Conservation (phyloP, 2,888 invertebrate species). For the Spilarctia lutea region DNA sequence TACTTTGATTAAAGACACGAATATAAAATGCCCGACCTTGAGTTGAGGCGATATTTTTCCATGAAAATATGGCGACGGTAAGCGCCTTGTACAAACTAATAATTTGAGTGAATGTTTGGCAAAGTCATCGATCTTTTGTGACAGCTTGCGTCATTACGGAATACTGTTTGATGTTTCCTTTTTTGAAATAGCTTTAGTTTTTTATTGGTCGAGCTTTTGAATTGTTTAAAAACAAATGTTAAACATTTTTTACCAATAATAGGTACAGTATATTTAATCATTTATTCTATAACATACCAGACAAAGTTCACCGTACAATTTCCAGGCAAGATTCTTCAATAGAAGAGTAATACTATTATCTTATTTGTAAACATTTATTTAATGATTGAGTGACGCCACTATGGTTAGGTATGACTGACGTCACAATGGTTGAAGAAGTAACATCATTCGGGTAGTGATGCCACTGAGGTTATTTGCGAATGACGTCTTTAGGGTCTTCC, state of each 20-base stretch:
- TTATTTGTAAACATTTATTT: neutral
- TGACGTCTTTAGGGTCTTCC: too few species aligned
- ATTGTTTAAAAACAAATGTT: too few species aligned
- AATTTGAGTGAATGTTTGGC: constrained; percentile 50
- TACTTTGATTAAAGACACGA: constrained; percentile 13
- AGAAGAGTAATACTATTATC: neutral
- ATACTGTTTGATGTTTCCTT: constrained; percentile 31
- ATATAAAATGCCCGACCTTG: constrained; percentile 30
- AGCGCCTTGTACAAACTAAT: constrained; percentile 48
- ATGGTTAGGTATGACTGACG: neutral
- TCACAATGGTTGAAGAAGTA: neutral
- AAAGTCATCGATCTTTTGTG: constrained; percentile 48
- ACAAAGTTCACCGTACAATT: neutral
- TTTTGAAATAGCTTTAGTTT: constrained; percentile 21
- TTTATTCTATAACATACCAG: neutral
- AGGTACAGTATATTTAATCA: neutral
- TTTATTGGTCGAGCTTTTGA: neutral
- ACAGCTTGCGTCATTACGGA: constrained; percentile 47
- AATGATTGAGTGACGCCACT: neutral
- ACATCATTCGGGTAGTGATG: too few species aligned
- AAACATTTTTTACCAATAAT: too few species aligned
- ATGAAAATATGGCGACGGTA: constrained; percentile 21
- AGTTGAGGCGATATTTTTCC: constrained; percentile 28
- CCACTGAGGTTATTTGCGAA: too few species aligned
- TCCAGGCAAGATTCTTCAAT: neutral